Evolutionary conservation across 2,888 invertebrate genomes (phyloP).

Genomic region (Acronicta alni): DNA sequence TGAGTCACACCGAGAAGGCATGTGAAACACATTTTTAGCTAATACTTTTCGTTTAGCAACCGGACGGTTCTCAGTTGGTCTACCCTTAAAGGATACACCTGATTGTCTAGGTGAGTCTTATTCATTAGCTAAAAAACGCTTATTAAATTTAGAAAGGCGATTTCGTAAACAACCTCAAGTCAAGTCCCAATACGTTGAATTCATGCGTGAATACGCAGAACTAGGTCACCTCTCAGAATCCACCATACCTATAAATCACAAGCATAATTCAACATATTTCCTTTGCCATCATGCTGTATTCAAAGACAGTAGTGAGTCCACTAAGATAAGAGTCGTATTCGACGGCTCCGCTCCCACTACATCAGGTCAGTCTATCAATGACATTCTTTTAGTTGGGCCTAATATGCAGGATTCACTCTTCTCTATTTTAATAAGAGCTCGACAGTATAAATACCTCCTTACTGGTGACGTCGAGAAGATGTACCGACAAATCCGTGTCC

Average conservation of each 20-base stretch:
- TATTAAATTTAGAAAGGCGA: not conserved
- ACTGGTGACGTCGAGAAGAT: slow-evolving; percentile 1
- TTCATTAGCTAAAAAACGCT: slow-evolving; percentile 4
- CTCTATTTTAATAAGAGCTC: not conserved
- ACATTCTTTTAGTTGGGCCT: slow-evolving; percentile 11
- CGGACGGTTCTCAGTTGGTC: slow-evolving; percentile 30
- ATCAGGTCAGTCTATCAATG: slow-evolving; percentile 5
- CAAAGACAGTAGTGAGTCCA: slow-evolving; percentile 5
- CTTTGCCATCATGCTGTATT: slow-evolving; percentile 15
- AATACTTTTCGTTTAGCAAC: slow-evolving; percentile 5
- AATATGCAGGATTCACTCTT: slow-evolving; percentile 9
- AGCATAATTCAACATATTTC: not conserved
- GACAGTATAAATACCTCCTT: slow-evolving; percentile 3
- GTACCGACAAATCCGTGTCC: not conserved
- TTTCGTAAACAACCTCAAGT: slow-evolving; percentile 8
- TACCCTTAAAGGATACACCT: slow-evolving; percentile 16
- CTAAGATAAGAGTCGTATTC: slow-evolving; percentile 16
- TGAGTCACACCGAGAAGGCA: slow-evolving; percentile 2
- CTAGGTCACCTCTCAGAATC: slow-evolving; percentile 8
- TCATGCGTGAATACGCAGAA: slow-evolving; percentile 1
- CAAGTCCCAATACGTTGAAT: slow-evolving; percentile 13
- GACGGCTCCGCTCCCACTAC: slow-evolving; percentile 9
- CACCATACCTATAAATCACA: no score
- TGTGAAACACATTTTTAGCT: slow-evolving; percentile 19
- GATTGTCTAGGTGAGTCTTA: slow-evolving; percentile 43